Conservation (phyloP, 2,797 vertebrate species). For the Notolabrus celidotus region DNA sequence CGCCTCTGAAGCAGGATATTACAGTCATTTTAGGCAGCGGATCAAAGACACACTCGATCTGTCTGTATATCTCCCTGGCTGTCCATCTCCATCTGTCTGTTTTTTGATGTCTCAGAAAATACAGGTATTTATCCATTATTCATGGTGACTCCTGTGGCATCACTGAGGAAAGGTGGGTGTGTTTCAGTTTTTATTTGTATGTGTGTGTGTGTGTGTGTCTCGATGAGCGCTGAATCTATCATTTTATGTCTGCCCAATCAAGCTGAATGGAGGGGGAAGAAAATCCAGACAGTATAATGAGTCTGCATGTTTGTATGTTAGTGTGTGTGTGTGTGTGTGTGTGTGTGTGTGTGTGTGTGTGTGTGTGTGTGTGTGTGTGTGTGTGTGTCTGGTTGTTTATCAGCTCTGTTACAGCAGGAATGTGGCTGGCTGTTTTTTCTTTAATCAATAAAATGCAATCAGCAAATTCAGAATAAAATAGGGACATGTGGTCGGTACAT, state of each 20-base stretch:
- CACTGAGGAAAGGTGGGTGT: background rate
- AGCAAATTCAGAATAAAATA: background rate
- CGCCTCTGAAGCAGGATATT: conserved; percentile 37
- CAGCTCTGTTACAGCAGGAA: background rate
- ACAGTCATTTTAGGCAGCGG: conserved; percentile 53
- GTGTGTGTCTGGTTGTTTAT: background rate
- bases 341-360: background rate
- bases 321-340: conserved; percentile 3
- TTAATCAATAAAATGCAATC: background rate
- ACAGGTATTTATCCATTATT: conserved; percentile 60
- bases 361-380: background rate
- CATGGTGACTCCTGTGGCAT: conserved; percentile 35
- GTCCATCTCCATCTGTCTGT: conserved; percentile 49
- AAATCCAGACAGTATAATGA: background rate
- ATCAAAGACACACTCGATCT: conserved; percentile 57
- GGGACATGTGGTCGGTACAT: background rate
- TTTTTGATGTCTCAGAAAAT: conserved; percentile 55
- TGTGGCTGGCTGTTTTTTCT: background rate
- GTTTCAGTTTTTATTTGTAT: background rate
- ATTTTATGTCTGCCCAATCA: conserved; percentile 14
- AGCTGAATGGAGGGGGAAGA: conserved; percentile 1
- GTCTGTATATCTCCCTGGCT: conserved; percentile 14
- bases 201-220: background rate
- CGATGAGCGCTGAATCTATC: background rate
- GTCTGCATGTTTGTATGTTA: background rate